Conservation (phyloP, 2,888 invertebrate genomes). For the Fissipunctia ypsillon region DNA sequence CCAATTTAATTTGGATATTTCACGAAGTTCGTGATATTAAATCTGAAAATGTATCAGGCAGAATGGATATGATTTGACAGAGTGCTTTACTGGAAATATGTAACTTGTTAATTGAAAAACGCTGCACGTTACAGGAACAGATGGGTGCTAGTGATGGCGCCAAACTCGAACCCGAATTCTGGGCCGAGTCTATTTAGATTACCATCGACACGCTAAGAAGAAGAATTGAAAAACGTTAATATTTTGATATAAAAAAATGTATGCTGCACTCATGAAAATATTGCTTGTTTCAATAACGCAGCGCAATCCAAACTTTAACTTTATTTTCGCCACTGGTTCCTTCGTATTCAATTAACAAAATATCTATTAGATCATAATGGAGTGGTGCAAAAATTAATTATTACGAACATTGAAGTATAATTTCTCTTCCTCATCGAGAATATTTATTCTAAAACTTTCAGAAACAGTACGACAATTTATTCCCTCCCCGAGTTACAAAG, state of each 20-base stretch:
- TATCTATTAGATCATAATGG: too few species aligned
- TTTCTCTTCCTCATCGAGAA: not conserved
- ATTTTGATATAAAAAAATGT: not conserved
- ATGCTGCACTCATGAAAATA: not conserved
- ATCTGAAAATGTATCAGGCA: conserved; percentile 14
- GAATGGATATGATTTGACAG: conserved; percentile 1
- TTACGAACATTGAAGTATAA: too few species aligned
- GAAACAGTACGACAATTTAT: conserved; percentile 10
- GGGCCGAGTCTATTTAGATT: not conserved
- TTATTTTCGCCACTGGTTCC: not conserved
- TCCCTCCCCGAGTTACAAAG: not conserved
- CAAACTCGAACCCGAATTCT: not conserved
- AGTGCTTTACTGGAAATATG: conserved; percentile 15
- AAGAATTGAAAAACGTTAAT: too few species aligned
- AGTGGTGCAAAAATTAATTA: not conserved
- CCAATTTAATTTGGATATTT: conserved; percentile 39
- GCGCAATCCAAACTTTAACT: not conserved
- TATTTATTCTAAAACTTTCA: conserved; percentile 9
- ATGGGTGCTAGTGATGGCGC: not conserved
- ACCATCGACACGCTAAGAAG: too few species aligned
- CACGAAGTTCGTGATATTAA: conserved; percentile 10
- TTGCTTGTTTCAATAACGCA: not conserved
- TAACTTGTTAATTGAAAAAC: conserved; percentile 4
- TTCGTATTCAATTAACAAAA: not conserved
- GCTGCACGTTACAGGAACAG: not conserved